These are phyloP conservation scores for Lagocephalus sceleratus DNA, from an alignment of 2,797 vertebrate genomes.

Conservation along the genomic window DNA sequence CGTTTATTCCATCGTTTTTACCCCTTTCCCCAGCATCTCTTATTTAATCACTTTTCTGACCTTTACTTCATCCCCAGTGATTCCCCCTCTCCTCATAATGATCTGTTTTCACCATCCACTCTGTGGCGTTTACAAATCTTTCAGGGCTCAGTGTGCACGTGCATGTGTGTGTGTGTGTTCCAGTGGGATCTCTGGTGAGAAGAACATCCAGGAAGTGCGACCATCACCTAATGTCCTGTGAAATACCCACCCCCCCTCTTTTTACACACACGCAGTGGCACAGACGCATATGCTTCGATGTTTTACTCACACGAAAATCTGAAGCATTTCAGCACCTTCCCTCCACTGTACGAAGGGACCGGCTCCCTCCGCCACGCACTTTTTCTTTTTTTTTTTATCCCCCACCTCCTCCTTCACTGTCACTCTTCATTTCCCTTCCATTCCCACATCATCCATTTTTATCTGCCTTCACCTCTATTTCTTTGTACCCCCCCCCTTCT, in stretches of 20 bases:
- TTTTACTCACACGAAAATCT: conserved; percentile 40
- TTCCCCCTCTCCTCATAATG: conserved; percentile 11
- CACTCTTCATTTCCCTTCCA: conserved; percentile 42
- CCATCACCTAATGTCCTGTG: conserved; percentile 42
- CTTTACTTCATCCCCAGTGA: conserved; percentile 47
- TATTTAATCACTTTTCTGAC: conserved; percentile 53
- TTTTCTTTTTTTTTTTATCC: conserved; percentile 3
- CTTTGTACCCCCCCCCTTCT: conserved; percentile 37
- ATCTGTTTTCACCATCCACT: conserved; percentile 35
- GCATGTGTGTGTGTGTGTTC: conserved; percentile 11
- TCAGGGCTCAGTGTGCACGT: conserved; percentile 19
- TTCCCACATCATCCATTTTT: conserved; percentile 26
- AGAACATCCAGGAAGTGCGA: conserved; percentile 47
- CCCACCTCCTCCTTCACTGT: conserved; percentile 51
- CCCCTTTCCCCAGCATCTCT: conserved; percentile 18
- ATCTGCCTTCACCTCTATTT: conserved; percentile 47
- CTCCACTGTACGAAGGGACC: conserved; percentile 51
- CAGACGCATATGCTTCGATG: conserved; percentile 17
- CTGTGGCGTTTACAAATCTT: conserved; percentile 50
- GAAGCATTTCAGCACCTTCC: conserved; percentile 39
- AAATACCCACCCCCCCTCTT: conserved; percentile 20
- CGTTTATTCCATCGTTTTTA: background rate
- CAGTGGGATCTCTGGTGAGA: conserved; percentile 46
- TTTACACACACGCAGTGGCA: conserved; percentile 3
- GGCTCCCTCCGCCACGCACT: conserved; percentile 33